Percentiles rank a stretch among this genome's conserved stretches.
phyloP scores from a whole-genome alignment of 2,797 vertebrate species.

The Aldrovandia affinis region DNA sequence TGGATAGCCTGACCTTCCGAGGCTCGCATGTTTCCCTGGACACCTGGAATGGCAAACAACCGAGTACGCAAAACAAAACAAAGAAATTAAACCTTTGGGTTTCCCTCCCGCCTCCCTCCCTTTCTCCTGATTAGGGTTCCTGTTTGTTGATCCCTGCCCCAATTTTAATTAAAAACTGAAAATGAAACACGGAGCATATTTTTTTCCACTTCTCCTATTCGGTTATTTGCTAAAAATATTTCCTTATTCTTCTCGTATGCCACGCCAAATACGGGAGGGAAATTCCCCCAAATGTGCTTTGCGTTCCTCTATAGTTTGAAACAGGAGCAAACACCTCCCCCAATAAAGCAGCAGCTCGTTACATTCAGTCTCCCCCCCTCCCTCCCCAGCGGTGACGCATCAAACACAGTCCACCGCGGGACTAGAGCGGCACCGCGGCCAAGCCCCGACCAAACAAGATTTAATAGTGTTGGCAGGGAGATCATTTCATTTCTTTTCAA shows the following conservation, averaged over 20 bases:
- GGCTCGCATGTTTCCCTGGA: not conserved
- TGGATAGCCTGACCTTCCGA: not conserved
- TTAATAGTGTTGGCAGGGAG: not conserved
- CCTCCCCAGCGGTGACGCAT: not conserved
- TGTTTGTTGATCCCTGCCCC: not conserved
- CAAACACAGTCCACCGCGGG: not conserved
- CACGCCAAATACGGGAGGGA: not conserved
- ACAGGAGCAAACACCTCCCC: too few relatives aligned
- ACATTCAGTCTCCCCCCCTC: not conserved
- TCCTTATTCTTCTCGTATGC: not conserved
- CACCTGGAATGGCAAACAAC: not conserved
- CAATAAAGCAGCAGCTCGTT: too few relatives aligned
- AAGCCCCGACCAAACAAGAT: not conserved
- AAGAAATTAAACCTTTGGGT: not conserved
- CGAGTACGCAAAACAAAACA: not conserved
- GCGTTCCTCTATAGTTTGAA: too few relatives aligned
- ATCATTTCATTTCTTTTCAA: not conserved
- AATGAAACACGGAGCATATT: not conserved
- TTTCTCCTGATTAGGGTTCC: constrained; percentile 11
- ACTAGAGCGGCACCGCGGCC: not conserved
- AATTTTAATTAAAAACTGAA: not conserved
- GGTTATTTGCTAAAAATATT: not conserved
- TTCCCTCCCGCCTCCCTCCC: not conserved
- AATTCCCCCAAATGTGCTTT: not conserved
- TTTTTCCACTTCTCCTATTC: not conserved